Conservation (phyloP, 1,140 invertebrate species). For the Cotesia typhae region DNA sequence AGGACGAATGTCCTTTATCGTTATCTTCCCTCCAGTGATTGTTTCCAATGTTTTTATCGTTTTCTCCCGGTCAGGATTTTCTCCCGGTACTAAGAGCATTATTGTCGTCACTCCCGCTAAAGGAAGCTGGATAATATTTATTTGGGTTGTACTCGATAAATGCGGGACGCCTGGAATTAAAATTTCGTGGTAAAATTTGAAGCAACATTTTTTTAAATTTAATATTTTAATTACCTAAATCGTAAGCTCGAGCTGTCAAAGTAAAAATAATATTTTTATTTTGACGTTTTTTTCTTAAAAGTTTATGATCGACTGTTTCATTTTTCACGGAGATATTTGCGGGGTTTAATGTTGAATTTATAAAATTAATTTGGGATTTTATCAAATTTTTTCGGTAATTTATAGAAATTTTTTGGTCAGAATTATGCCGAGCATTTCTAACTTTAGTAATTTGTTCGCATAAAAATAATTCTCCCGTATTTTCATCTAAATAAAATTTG, state of each 20-base stretch:
- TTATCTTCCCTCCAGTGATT: slow-evolving; percentile 79
- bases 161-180: slow-evolving; percentile 71
- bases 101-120: slow-evolving; percentile 73
- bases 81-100: slow-evolving; percentile 80
- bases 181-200: slow-evolving; percentile 14
- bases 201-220: slow-evolving; percentile 16
- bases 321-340: background rate
- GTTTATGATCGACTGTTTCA: slow-evolving; percentile 21
- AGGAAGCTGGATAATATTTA: slow-evolving; percentile 74
- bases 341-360: slow-evolving; percentile 44
- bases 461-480: slow-evolving; percentile 74
- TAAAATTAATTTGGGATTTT: slow-evolving; percentile 46
- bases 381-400: slow-evolving; percentile 30
- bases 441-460: slow-evolving; percentile 65
- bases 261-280: slow-evolving; percentile 69
- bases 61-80: slow-evolving; percentile 75
- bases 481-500: slow-evolving; percentile 80
- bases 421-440: slow-evolving; percentile 48
- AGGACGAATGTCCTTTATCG: slow-evolving; percentile 77
- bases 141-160: slow-evolving; percentile 73
- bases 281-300: slow-evolving; percentile 57
- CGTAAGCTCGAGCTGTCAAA: slow-evolving; percentile 78
- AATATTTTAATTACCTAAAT: slow-evolving; percentile 69
- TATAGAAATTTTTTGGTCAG: slow-evolving; percentile 33
- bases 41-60: slow-evolving; percentile 77